Evolutionary conservation across 2,888 invertebrate species (phyloP).

Genomic region (Lochmaea crataegi): DNA sequence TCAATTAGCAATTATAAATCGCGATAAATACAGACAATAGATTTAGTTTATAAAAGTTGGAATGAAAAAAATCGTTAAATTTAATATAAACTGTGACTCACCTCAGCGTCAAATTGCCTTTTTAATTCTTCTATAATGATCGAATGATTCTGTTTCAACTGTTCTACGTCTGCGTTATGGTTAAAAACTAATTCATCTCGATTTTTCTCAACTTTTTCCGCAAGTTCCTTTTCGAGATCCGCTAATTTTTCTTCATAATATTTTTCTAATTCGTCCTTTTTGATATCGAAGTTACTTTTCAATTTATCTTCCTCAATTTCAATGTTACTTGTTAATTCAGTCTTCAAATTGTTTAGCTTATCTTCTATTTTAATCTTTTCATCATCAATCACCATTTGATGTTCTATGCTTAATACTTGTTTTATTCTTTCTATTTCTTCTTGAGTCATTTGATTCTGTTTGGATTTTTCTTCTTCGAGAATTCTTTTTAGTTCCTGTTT

Average conservation of each 20-base stretch:
- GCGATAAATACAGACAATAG: too few species aligned
- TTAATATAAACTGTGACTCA: conserved; percentile 51
- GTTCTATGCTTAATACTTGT: conserved; percentile 67
- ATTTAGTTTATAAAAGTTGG: too few species aligned
- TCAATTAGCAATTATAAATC: too few species aligned
- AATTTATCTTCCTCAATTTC: conserved; percentile 59
- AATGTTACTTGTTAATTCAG: conserved; percentile 59
- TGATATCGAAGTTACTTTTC: conserved; percentile 57
- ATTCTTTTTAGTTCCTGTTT: conserved; percentile 69
- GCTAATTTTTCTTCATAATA: conserved; percentile 67
- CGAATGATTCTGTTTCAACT: conserved; percentile 70
- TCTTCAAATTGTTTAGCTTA: conserved; percentile 65
- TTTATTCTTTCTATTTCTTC: conserved; percentile 66
- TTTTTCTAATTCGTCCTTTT: conserved; percentile 65
- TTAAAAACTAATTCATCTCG: conserved; percentile 68
- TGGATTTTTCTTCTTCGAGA: conserved; percentile 61
- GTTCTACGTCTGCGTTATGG: conserved; percentile 69
- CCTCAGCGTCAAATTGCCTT: conserved; percentile 75
- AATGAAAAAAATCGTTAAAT: too few species aligned
- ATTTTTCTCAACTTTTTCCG: conserved; percentile 63
- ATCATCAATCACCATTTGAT: conserved; percentile 56
- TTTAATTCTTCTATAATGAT: conserved; percentile 72
- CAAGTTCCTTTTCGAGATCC: conserved; percentile 68
- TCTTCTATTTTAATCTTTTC: conserved; percentile 63
- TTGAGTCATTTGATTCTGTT: conserved; percentile 60